Base-by-base conservation (phyloP, 2,888 invertebrate genomes). In the Leucophenga montana region DNA sequence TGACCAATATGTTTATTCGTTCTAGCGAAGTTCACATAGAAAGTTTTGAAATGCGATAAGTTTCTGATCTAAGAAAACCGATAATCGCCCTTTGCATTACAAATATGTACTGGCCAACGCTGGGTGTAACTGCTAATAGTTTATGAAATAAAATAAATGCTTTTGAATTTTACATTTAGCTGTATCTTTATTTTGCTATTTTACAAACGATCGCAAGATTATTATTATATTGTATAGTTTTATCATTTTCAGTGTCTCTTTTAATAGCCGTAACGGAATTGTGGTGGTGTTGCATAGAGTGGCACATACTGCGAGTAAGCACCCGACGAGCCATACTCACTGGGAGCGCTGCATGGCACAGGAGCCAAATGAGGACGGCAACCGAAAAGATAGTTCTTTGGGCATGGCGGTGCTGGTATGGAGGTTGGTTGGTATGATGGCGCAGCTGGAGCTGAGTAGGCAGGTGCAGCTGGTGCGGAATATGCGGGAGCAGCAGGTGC, bases 311-410 rank as follows among this genome's bases (percentile, higher is more conserved):
- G 82, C 1, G 87, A 85, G 75, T 86, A 86, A 67, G 85, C 84
- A 56, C 86, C 87, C 57, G 84, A 74, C 31, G 85, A 82, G 71
- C 85, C 85, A 62, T 83, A 82, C 72, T 75, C 68, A 14, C 79
- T 74, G 57, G 80, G 78, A 18, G 80, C 75, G 33, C 81, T 84
- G 79, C 86, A 86, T 50, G 85, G 85, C 16, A 86, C 85, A 68
- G 86, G 82, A 44, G 81, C 79, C 68, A 86, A 68, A 75, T 78
- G 79, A 67, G 85, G 85, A 71, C 85, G 83, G 72, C 85, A 86
- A 75, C 85, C 85, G 78, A 85, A 85, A 68, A 86, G 66, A 61
- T 85, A 85, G 76, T 85, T 86, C 73, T 84, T 85, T 53, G 86
- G 82, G 77, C 85, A 85, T 4, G 82, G 83, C 33, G 84, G 84